phyloP scores from a whole-genome alignment of 30 jellyfish, hydroid and myxozoan genomes.

The Catostylus mosaicus region DNA sequence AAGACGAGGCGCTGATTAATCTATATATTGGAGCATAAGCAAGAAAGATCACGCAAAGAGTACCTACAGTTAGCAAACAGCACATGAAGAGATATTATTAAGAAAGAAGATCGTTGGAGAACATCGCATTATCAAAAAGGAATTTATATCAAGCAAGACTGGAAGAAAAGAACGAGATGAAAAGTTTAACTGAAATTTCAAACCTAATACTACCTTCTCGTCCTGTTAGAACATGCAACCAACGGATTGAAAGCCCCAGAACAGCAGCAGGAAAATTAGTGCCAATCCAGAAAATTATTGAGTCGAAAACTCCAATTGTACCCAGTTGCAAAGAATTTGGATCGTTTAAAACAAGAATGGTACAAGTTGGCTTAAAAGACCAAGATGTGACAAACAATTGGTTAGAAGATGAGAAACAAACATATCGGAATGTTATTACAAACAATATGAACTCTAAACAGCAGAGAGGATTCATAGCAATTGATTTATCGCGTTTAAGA shows the following conservation, averaged over 20 bases:
- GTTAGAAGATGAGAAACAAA: too few species aligned
- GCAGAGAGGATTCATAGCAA: not conserved
- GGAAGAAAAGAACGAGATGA: not conserved
- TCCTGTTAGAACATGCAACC: not conserved
- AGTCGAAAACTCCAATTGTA: not conserved
- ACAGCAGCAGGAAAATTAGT: not conserved
- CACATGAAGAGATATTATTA: too few species aligned
- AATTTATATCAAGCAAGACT: not conserved
- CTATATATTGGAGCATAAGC: too few species aligned
- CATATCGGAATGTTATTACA: not conserved
- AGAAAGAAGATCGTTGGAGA: too few species aligned
- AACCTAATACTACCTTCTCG: not conserved
- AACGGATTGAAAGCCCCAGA: not conserved
- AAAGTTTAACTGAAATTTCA: not conserved
- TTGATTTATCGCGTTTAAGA: not conserved
- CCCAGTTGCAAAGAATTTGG: not conserved
- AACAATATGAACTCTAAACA: not conserved
- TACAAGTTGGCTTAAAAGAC: not conserved
- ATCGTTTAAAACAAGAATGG: not conserved
- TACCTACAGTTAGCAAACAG: not conserved
- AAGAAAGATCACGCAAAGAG: not conserved
- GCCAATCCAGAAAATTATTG: not conserved
- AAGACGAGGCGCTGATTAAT: not conserved
- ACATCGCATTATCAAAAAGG: not conserved
- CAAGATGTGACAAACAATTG: not conserved